Base-by-base conservation (phyloP, 2,797 vertebrate genomes). In the Oreonectes daqikongensis region DNA sequence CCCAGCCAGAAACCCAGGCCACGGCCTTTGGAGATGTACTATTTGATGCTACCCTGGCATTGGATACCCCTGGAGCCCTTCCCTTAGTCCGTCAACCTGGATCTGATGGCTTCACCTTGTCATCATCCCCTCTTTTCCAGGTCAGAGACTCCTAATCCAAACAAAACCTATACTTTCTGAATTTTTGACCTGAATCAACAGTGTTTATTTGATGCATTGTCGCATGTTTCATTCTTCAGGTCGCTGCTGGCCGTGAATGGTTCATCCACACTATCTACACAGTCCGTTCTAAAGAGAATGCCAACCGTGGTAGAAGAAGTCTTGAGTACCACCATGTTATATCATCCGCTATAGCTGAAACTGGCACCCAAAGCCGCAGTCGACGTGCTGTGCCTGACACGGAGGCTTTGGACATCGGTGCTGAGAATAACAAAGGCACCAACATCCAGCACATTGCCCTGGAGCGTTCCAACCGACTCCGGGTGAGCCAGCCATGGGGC, bases 101-200 rank as follows among this genome's bases (percentile, higher is more conserved):
- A 48, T 90, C 93, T 7, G 92, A 93, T 15, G 92, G 93, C 28
- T 95, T 95, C 84, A 87, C 90, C 0, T 74, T 93, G 18, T 92
- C 92, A 15, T 94, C 94, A 18, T 91, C 93, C 38, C 92, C 92
- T 0, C 91, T 94, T 67, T 95, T 95, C 82, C 94, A 95, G 91
- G 93, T 93, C 24, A 80, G 67, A 69, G 3, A n/a, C 30, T 59
- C 46, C 1, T 35, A 11, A 65, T 20, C 7, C 20, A 50, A n/a
- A 4, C 48, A 30, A 30, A 57, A 20, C 12, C 60, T 7, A 35
- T 9, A 35, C 14, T 26, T 60, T 10, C n/a, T 2, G 6, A 3
- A 26, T 22, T 44, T 30, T 38, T 4, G 24, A 26, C 22, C 15
- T 18, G 24, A 28, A 60, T 69, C 28, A 48, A 32, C 3, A 65